Percentiles rank a stretch among this genome's conserved stretches.
These are phyloP conservation scores for Carcinoscorpius rotundicauda DNA, from an alignment of 1,140 invertebrate species.

Conservation along the genomic window DNA sequence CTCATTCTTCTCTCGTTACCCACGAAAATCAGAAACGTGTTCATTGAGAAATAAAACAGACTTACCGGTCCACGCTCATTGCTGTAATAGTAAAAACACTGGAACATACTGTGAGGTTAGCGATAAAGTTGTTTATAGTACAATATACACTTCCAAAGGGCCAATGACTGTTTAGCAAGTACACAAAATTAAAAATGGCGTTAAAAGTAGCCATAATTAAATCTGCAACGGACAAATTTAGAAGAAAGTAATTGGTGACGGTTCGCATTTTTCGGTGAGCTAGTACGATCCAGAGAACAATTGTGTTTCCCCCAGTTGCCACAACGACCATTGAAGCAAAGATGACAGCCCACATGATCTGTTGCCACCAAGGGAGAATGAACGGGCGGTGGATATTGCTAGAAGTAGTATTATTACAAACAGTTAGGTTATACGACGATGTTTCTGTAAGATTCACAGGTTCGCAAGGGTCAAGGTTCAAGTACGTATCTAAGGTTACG, in stretches of 20 bases:
- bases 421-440: too few species aligned
- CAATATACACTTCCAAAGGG: constrained; percentile 74
- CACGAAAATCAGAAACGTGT: too few species aligned
- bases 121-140: constrained; percentile 76
- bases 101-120: constrained; percentile 70
- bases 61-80: constrained; percentile 90
- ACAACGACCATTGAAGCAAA: constrained; percentile 51
- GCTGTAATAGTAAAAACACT: constrained; percentile 89
- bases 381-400: constrained; percentile 9
- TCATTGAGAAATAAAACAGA: too few species aligned
- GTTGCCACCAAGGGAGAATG: constrained; percentile 18
- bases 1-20: too few species aligned
- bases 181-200: constrained; percentile 38
- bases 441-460: too few species aligned
- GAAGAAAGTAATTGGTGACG: constrained; percentile 31
- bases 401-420: constrained; percentile 8
- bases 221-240: constrained; percentile 31
- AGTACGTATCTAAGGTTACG: too few species aligned
- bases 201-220: constrained; percentile 36
- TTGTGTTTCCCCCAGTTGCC: constrained; percentile 64
- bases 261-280: constrained; percentile 47
- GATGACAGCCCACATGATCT: constrained; percentile 21
- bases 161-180: constrained; percentile 51
- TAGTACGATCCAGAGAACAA: constrained; percentile 81
- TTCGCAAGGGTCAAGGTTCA: too few species aligned